Evolutionary conservation across 2,797 vertebrate genomes (phyloP).

Genomic region (Manis pentadactyla): DNA sequence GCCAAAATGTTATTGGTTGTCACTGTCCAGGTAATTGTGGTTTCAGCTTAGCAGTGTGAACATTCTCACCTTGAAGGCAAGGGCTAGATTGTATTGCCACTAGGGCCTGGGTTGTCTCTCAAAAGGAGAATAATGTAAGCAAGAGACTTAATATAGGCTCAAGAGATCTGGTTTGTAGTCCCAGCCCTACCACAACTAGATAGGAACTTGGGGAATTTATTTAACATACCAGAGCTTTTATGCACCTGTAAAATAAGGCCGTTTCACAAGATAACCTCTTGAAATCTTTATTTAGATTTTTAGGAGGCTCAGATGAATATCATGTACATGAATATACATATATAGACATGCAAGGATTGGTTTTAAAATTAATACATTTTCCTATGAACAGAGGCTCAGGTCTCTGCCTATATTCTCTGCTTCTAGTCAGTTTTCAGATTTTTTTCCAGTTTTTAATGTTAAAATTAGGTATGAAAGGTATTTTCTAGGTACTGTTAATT

Average conservation of each 20-base stretch:
- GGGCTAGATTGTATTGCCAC: not conserved
- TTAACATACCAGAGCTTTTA: not conserved
- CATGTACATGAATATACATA: not conserved
- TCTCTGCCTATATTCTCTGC: not conserved
- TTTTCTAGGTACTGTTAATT: constrained; percentile 25
- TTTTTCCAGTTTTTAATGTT: not conserved
- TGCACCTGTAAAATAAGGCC: constrained; percentile 1
- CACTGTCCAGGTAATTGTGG: not conserved
- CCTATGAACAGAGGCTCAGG: not conserved
- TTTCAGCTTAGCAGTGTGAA: not conserved
- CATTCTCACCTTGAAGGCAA: not conserved
- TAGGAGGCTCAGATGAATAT: not conserved
- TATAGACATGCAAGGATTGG: not conserved
- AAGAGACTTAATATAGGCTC: not conserved
- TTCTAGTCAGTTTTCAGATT: not conserved
- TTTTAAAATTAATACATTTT: constrained; percentile 26
- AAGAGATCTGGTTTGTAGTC: not conserved
- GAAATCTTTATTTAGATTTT: constrained; percentile 2
- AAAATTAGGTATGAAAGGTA: not conserved
- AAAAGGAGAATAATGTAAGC: not conserved
- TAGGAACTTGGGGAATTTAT: not conserved
- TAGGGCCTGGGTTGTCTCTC: not conserved
- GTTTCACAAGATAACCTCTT: not conserved
- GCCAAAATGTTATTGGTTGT: not conserved
- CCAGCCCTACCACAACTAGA: not conserved